A percentile compares a stretch with the other conserved stretches of the same genome.
phyloP scores from a whole-genome alignment of 2,888 invertebrate species.

The Periphyllus acericola region DNA sequence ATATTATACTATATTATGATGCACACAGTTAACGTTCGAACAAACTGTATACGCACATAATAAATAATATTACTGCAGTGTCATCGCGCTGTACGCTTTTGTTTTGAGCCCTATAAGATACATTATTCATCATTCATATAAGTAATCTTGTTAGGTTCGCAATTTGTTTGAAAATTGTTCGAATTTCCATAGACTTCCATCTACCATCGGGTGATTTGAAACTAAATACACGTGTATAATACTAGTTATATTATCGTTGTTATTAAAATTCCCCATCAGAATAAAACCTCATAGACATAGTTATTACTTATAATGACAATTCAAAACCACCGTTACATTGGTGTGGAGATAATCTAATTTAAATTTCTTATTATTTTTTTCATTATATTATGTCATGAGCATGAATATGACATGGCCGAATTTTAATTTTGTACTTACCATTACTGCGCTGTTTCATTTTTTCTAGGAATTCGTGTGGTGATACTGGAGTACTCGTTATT shows the following conservation, averaged over 20 bases:
- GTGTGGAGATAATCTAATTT: not conserved
- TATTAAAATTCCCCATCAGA: not conserved
- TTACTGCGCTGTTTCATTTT: too few species aligned
- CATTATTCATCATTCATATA: not conserved
- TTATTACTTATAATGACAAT: not conserved
- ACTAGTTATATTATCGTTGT: not conserved
- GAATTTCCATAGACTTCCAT: not conserved
- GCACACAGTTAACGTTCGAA: not conserved
- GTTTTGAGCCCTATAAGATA: not conserved
- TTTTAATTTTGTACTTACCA: too few species aligned
- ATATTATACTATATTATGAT: not conserved
- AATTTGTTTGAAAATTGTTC: not conserved
- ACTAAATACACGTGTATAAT: not conserved
- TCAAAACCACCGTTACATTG: not conserved
- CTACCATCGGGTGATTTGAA: not conserved
- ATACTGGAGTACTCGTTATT: too few species aligned
- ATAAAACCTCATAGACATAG: not conserved
- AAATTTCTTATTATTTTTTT: too few species aligned
- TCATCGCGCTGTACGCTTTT: not conserved
- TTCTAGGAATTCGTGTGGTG: too few species aligned
- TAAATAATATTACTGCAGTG: not conserved
- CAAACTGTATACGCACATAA: not conserved
- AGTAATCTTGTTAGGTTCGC: not conserved
- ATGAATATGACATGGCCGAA: too few species aligned
- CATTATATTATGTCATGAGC: too few species aligned